A percentile compares a stretch with the other conserved stretches of the same genome.
These are phyloP conservation scores for Apoderus coryli DNA, from an alignment of 2,888 invertebrate genomes.

Conservation along the genomic window DNA sequence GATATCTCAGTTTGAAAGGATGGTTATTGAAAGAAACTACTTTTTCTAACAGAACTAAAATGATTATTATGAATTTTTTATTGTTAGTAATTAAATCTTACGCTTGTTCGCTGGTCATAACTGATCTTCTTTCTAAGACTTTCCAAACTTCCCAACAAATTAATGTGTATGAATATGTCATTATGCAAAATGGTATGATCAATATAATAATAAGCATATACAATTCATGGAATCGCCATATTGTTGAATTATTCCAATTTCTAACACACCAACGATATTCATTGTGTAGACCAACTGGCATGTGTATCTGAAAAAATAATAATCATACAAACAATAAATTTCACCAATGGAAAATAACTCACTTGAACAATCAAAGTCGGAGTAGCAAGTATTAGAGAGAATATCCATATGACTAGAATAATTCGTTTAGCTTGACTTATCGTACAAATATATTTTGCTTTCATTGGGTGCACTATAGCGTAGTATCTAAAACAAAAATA, in stretches of 20 bases:
- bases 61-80: no score
- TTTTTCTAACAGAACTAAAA: no score
- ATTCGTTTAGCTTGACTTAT: constrained; percentile 47
- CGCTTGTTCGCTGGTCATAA: constrained; percentile 40
- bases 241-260: constrained; percentile 32
- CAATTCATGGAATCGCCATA: constrained; percentile 43
- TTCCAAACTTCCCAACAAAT: constrained; percentile 52
- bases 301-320: constrained; percentile 24
- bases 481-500: constrained; percentile 40
- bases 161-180: constrained; percentile 48
- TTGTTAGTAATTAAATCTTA: no score
- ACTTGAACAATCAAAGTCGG: constrained; percentile 50
- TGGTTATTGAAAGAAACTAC: no score
- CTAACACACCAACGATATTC: constrained; percentile 44
- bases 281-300: constrained; percentile 24
- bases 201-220: constrained; percentile 49
- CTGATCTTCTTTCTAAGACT: constrained; percentile 42
- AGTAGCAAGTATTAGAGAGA: constrained; percentile 42
- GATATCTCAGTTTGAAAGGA: no score
- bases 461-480: constrained; percentile 56
- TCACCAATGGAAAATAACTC: no score
- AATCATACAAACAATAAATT: no score
- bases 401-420: constrained; percentile 43
- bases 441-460: constrained; percentile 52
- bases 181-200: constrained; percentile 45